A percentile compares a stretch with the other conserved stretches of the same genome.
phyloP scores from a whole-genome alignment of 2,113 vertebrate species.

The Odocoileus hemionus region DNA sequence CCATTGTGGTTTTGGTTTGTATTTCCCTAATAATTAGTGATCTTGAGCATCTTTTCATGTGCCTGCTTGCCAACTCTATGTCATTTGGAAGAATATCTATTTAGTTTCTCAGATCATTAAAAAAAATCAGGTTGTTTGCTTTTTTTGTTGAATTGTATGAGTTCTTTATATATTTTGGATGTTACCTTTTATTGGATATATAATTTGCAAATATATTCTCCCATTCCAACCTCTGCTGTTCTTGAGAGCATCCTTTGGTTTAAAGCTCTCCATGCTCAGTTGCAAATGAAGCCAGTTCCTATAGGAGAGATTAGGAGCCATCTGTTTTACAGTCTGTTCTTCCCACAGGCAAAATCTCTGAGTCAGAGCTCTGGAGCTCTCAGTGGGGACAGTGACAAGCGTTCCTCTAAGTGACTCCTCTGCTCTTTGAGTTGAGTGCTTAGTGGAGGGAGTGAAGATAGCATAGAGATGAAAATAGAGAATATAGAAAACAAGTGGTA shows the following conservation, averaged over 20 bases:
- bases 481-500: background rate
- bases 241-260: background rate
- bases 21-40: background rate
- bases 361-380: background rate
- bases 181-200: background rate
- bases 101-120: background rate
- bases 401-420: background rate
- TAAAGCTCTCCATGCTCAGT: background rate
- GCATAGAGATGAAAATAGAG: background rate
- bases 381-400: background rate
- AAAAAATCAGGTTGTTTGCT: background rate
- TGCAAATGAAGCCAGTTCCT: background rate
- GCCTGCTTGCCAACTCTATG: background rate
- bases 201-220: background rate
- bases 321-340: constrained; percentile 7
- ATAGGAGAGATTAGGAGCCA: background rate
- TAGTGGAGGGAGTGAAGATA: background rate
- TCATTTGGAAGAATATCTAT: background rate
- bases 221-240: background rate
- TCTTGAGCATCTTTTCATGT: background rate
- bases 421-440: background rate
- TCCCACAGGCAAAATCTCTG: background rate
- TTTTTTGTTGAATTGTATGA: background rate
- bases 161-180: background rate
- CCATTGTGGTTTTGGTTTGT: background rate